Evolutionary conservation across 2,113 vertebrate species (phyloP), one percentile per base, ranked within the genome.

Genomic region (Syngnathoides biaculeatus): DNA sequence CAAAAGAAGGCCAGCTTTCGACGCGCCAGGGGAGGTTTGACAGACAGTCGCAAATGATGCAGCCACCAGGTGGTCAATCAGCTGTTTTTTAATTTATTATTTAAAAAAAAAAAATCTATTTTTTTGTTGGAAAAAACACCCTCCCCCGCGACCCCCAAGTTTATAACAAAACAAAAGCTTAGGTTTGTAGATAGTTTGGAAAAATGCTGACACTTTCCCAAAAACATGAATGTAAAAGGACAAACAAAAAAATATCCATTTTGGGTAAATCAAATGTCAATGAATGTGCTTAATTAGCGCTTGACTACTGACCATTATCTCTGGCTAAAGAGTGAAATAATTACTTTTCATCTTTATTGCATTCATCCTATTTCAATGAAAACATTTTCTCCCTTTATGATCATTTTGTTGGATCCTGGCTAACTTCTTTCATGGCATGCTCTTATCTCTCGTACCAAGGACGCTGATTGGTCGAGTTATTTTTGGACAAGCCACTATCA

Each of bases 391-490:
- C 22, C 9, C 11, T 12, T 56, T 56, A 4, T 26, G 53, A 56
- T 56, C 5, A n/a, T 56, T 15, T 24, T 12, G 11, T 27, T 15
- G 53, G 24, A 15, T 27, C 24, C 14, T 10, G 12, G 26, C 24
- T 56, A 26, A 27, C 26, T 13, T 56, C 53, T 56, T 27, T 35
- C 5, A 58, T 20, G 20, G 20, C 56, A 2, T 35, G 56, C 56
- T 35, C 27, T 58, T 35, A 12, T 8, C 19, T 35, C 30, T 38
- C 30, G 30, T 35, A 22, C 48, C 20, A 19, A 59, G 57, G 30
- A 59, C 20, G 27, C 57, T 59, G 57, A 59, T 59, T 59, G 57
- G 57, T 59, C 8, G 15, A 19, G 57, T 59, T 38, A 59, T 59
- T 59, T 59, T 59, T 59, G 57, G 57, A 38, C 57, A 38, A 38